These are phyloP conservation scores for Osmerus eperlanus DNA, from an alignment of 2,113 vertebrate species.

Conservation along the genomic window DNA sequence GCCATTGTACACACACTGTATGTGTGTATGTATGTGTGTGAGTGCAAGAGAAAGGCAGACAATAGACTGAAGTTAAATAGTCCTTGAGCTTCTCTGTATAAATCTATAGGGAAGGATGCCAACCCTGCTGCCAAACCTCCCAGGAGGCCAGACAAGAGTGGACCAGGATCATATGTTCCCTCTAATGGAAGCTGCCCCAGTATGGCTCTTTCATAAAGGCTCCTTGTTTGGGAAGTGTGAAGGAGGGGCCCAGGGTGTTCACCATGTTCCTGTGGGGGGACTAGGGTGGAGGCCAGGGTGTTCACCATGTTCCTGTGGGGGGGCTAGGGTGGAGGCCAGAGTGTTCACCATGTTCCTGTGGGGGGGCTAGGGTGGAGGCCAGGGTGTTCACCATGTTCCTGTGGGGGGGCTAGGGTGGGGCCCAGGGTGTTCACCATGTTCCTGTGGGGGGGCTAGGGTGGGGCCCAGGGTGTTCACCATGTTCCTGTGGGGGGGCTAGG, in stretches of 20 bases:
- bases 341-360: too few species aligned
- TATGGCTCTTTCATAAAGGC: constrained; percentile 21
- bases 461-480: constrained; percentile 17
- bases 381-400: neutral
- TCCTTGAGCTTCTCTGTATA: too few species aligned
- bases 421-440: too few species aligned
- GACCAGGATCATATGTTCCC: too few species aligned
- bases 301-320: too few species aligned
- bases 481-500: neutral
- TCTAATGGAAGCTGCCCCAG: constrained; percentile 2
- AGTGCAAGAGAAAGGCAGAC: too few species aligned
- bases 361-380: neutral
- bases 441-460: constrained; percentile 5
- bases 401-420: neutral
- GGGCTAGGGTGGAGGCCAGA: neutral
- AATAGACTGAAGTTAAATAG: too few species aligned
- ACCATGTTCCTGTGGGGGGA: too few species aligned
- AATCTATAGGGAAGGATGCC: too few species aligned
- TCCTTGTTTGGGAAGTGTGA: constrained; percentile 45
- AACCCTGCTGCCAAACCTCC: constrained; percentile 19
- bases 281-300: neutral
- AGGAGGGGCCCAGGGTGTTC: neutral
- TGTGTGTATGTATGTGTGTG: neutral
- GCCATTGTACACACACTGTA: constrained; percentile 1
- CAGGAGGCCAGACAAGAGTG: too few species aligned